Percentiles rank a stretch among this genome's conserved stretches.
Evolutionary conservation across 1,140 invertebrate genomes (phyloP).

Genomic region (Ceratosolen solmsi): DNA sequence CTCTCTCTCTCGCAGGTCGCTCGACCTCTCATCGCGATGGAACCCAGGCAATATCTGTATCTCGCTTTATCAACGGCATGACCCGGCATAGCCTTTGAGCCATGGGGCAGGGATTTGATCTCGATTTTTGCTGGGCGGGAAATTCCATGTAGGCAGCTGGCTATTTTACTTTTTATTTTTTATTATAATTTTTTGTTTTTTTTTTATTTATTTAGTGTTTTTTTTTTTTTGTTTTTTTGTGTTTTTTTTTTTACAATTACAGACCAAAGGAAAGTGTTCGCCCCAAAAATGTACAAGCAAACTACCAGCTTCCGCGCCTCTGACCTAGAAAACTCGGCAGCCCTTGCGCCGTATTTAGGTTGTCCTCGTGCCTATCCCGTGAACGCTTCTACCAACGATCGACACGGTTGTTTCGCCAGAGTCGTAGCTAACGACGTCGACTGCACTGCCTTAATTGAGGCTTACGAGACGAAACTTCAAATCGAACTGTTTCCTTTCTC

Average conservation of each 20-base stretch:
- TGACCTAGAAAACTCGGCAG: constrained; percentile 39
- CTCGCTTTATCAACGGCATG: background rate
- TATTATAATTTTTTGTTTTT: too few species aligned
- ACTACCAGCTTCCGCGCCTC: background rate
- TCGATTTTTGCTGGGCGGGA: too few species aligned
- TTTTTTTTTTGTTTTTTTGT: too few species aligned
- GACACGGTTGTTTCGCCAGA: background rate
- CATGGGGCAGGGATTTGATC: too few species aligned
- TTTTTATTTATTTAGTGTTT: too few species aligned
- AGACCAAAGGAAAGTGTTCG: too few species aligned
- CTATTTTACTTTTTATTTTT: too few species aligned
- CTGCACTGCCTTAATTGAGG: background rate
- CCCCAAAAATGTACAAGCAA: too few species aligned
- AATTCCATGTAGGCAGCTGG: too few species aligned
- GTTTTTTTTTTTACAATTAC: too few species aligned
- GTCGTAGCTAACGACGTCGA: background rate
- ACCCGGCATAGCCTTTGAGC: background rate
- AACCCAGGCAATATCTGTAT: background rate
- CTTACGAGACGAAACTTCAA: background rate
- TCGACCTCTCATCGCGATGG: background rate
- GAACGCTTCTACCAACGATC: background rate
- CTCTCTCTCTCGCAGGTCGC: too few species aligned
- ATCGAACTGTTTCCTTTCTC: too few species aligned
- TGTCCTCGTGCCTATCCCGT: background rate
- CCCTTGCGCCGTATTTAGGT: background rate